Base-by-base conservation (phyloP, 2,888 invertebrate genomes). In the Melieria picta region DNA sequence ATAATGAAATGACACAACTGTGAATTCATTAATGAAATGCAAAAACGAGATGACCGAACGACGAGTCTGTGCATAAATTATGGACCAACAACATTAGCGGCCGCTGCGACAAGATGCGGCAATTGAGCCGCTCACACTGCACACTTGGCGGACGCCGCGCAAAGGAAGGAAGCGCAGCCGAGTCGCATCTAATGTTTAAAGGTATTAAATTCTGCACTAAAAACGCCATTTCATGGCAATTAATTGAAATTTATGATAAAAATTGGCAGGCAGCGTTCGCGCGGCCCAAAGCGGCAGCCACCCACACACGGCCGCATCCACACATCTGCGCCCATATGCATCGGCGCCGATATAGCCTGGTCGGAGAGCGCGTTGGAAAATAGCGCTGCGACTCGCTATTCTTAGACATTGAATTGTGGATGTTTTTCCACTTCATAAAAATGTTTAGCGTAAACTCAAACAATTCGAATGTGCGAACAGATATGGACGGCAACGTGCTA, bases 171-270 rank as follows among this genome's bases (percentile, higher is more conserved):
- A 30, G 30, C 30, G 30, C 30, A 30, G 30, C 30, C 30, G 30
- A 30, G 30, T 30, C 30, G 30, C 30, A 30, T 30, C 30, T 30
- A 30, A 30, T 30, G 30, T 30, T 30, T 30, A 30, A 68, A 43
- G 52, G 60, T 61, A 66, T 66, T 66, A 66, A 66, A 57, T 48
- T 43, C 57, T 66, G 57, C 65, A 66, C 55, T 63, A 45, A 63
- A 69, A 69, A 47, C 45, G 61, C 13, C 61, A 70, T 47, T 65
- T 62, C 61, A 71, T 64, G 64, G 65, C 65, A 66, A 71, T 71
- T 71, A 65, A 71, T 71, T 66, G 46, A 71, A 71, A 71, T 71
- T 71, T 71, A 71, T 71, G 71, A 65, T 46, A 66, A 55, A 42
- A 66, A 66, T 9, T 61, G 9, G 45, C 11, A 50, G 50, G 10